Percentiles rank a stretch among this genome's conserved stretches.
Evolutionary conservation across 37 sponge, comb jelly and placozoan species (phyloP).

Genomic region (Petrosia ficiformis): DNA sequence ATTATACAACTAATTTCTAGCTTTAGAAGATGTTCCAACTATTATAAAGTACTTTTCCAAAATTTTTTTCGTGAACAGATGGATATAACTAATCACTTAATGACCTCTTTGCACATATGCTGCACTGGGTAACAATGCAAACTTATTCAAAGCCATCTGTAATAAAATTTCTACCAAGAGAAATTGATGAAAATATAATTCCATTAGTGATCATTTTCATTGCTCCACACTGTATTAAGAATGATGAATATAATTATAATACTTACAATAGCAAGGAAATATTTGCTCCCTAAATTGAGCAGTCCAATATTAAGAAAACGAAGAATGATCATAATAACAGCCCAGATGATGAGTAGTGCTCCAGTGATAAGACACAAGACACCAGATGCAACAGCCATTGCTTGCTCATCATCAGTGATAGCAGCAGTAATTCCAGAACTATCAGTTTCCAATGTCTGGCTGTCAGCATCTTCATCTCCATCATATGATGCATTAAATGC

Average conservation of each 20-base stretch:
- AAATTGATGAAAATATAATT: background rate
- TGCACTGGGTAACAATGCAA: too few relatives aligned
- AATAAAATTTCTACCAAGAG: too few relatives aligned
- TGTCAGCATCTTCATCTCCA: background rate
- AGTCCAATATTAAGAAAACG: constrained; percentile 35
- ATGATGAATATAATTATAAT: background rate
- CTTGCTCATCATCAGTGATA: background rate
- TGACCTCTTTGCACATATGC: too few relatives aligned
- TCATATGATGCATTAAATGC: background rate
- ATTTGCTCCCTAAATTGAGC: constrained; percentile 23
- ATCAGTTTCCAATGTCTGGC: background rate
- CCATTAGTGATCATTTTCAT: too few relatives aligned
- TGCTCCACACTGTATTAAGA: too few relatives aligned
- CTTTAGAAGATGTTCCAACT: too few relatives aligned
- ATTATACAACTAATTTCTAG: too few relatives aligned
- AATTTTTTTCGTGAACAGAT: too few relatives aligned
- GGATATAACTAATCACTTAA: too few relatives aligned
- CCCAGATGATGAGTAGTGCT: constrained; percentile 2
- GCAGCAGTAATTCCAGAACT: background rate
- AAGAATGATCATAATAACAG: constrained; percentile 14
- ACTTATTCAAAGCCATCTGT: too few relatives aligned
- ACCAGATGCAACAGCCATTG: constrained; percentile 4
- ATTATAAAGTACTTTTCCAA: too few relatives aligned
- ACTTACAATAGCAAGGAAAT: constrained; percentile 40
- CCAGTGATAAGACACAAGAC: background rate